Conservation (phyloP, 2,888 invertebrate species). For the Idaea dimidiata region DNA sequence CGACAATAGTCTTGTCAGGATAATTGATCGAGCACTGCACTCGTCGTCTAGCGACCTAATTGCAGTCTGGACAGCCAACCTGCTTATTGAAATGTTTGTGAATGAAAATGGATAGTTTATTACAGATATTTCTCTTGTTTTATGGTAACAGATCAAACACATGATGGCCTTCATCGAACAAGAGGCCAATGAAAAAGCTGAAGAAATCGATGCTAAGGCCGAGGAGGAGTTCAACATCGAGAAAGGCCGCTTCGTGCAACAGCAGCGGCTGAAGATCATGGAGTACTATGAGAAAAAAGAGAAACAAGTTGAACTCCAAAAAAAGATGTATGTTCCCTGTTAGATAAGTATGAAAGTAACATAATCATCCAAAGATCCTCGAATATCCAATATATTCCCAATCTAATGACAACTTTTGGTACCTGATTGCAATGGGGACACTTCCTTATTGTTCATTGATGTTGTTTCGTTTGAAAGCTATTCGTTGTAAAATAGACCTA, state of each 20-base stretch:
- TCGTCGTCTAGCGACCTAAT: slow-evolving; percentile 29
- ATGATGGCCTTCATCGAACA: slow-evolving; percentile 99
- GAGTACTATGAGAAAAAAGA: slow-evolving; percentile 99
- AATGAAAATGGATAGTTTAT: slow-evolving; percentile 20
- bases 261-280: slow-evolving; percentile 99
- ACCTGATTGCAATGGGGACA: background rate
- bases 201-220: slow-evolving; percentile 99
- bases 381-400: background rate
- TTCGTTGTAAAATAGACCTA: too few species aligned
- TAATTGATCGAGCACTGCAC: slow-evolving; percentile 62
- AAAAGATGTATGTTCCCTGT: slow-evolving; percentile 91
- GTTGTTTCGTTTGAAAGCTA: too few species aligned
- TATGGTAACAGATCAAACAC: slow-evolving; percentile 93
- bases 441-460: too few species aligned
- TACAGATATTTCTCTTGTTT: slow-evolving; percentile 30
- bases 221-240: slow-evolving; percentile 99
- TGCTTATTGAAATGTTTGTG: slow-evolving; percentile 7
- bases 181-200: slow-evolving; percentile 99
- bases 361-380: background rate
- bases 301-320: slow-evolving; percentile 99
- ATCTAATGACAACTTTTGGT: background rate
- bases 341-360: background rate
- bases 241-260: slow-evolving; percentile 98
- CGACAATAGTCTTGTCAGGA: slow-evolving; percentile 56
- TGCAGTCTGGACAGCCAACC: slow-evolving; percentile 16